phyloP scores from a whole-genome alignment of 2,113 vertebrate genomes.

The Actinemys pallida region DNA sequence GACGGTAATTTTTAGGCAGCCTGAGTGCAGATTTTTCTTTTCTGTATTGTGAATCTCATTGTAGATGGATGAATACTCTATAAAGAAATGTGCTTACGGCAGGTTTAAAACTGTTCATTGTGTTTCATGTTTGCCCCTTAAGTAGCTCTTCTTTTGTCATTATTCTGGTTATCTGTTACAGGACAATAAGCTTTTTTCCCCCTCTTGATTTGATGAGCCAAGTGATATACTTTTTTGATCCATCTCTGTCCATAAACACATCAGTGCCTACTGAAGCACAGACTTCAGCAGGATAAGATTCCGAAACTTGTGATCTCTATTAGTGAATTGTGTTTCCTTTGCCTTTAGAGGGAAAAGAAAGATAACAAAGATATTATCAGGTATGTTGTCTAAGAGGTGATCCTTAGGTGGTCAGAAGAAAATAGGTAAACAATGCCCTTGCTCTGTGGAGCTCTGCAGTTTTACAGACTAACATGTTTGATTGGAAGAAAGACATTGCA shows the following conservation, averaged over 20 bases:
- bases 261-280: not conserved
- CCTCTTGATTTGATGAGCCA: not conserved
- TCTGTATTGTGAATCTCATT: not conserved
- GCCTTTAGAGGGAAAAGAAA: not conserved
- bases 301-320: not conserved
- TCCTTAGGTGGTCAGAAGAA: not conserved
- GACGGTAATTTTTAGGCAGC: not conserved
- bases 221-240: not conserved
- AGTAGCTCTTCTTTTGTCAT: not conserved
- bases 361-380: not conserved
- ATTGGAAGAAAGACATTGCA: slow-evolving; percentile 36
- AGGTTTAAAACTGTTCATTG: not conserved
- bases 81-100: slow-evolving; percentile 10
- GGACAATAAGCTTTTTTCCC: not conserved
- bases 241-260: not conserved
- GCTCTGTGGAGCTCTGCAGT: not conserved
- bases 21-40: not conserved
- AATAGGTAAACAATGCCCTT: not conserved
- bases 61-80: not conserved
- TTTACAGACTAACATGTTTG: slow-evolving; percentile 7
- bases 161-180: slow-evolving; percentile 40
- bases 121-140: not conserved
- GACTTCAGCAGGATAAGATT: not conserved
- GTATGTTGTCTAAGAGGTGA: not conserved
- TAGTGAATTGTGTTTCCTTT: not conserved